phyloP scores from a whole-genome alignment of 2,888 invertebrate genomes.

The Agrochola circellaris region DNA sequence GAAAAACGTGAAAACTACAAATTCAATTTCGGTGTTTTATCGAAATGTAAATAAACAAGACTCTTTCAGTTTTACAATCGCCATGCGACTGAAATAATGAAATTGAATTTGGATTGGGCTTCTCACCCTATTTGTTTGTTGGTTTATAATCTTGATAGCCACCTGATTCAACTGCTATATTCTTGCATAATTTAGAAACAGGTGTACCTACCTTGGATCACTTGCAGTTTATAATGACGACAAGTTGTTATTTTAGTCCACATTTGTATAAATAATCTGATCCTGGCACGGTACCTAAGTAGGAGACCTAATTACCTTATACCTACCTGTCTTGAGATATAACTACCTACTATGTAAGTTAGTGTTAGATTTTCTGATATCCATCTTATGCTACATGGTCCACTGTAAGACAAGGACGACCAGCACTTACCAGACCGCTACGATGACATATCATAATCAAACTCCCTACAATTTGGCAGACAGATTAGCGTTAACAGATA shows the following conservation, averaged over 20 bases:
- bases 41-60: conserved; percentile 16
- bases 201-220: background rate
- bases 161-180: background rate
- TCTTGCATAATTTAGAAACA: conserved; percentile 15
- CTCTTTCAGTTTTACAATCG: background rate
- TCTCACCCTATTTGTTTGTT: no score
- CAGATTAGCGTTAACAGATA: conserved; percentile 24
- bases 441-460: conserved; percentile 12
- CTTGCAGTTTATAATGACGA: background rate
- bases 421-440: conserved; percentile 1
- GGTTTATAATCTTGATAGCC: background rate
- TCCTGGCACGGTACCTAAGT: background rate
- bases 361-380: background rate
- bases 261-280: background rate
- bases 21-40: conserved; percentile 24
- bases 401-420: background rate
- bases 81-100: background rate
- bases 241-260: background rate
- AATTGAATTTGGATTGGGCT: background rate
- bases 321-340: no score
- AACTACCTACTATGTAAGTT: background rate
- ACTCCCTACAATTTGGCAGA: background rate
- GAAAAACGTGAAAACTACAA: background rate
- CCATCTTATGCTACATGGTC: background rate
- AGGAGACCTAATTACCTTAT: background rate